These are phyloP conservation scores for Xenentodon cancila DNA, from an alignment of 2,797 vertebrate species.

Conservation along the genomic window DNA sequence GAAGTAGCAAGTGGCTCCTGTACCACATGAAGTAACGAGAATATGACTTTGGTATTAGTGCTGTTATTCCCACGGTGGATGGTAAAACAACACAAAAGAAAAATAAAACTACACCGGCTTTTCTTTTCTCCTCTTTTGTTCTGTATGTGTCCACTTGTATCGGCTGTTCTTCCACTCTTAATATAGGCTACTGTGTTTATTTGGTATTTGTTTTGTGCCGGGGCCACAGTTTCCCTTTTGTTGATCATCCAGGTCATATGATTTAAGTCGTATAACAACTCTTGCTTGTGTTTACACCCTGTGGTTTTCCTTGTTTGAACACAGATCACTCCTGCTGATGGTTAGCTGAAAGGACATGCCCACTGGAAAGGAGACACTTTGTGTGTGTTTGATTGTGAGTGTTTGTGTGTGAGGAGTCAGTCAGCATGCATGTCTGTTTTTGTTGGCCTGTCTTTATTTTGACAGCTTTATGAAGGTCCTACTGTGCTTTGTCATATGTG, in stretches of 20 bases:
- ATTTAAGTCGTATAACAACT: neutral
- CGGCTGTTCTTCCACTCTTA: conserved; percentile 13
- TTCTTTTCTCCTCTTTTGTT: conserved; percentile 11
- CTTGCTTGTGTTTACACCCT: neutral
- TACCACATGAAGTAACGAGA: conserved; percentile 60
- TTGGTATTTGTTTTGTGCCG: conserved; percentile 15
- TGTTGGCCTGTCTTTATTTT: conserved; percentile 70
- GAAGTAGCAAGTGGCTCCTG: conserved; percentile 66
- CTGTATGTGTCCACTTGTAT: conserved; percentile 21
- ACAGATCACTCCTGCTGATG: conserved; percentile 32
- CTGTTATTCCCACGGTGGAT: conserved; percentile 37
- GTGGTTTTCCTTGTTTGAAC: conserved; percentile 11
- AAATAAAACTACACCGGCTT: conserved; percentile 15
- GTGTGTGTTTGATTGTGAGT: conserved; percentile 6
- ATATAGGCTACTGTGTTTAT: neutral
- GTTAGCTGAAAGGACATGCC: conserved; percentile 32
- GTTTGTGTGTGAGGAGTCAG: conserved; percentile 12
- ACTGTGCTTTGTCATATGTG: conserved; percentile 73
- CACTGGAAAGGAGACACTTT: conserved; percentile 25
- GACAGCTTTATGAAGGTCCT: conserved; percentile 63
- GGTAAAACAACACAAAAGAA: conserved; percentile 12
- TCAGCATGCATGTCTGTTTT: conserved; percentile 56
- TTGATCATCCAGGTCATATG: neutral
- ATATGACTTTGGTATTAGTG: conserved; percentile 47
- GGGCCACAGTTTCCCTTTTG: conserved; percentile 1